Evolutionary conservation across 2,888 invertebrate species (phyloP).

Genomic region (Acholoe squamosa): DNA sequence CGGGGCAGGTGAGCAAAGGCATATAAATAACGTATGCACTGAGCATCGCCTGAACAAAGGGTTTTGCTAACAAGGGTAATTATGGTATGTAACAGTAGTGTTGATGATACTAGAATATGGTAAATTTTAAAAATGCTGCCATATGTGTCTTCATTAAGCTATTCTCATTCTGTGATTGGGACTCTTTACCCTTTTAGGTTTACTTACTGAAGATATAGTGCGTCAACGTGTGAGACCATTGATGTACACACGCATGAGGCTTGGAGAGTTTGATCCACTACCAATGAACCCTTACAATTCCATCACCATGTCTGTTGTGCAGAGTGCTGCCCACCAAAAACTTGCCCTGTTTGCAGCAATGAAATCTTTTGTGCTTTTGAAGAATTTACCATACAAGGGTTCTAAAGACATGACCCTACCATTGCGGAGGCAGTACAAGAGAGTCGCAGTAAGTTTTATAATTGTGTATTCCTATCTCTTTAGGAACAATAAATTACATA

Average conservation of each 20-base stretch:
- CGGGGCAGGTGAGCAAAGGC: neutral
- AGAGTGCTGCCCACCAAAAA: conserved; percentile 71
- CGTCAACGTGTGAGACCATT: conserved; percentile 69
- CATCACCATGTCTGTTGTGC: conserved; percentile 71
- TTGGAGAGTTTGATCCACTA: conserved; percentile 73
- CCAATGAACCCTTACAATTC: conserved; percentile 77
- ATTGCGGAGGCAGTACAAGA: conserved; percentile 64
- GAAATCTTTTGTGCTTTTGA: conserved; percentile 76
- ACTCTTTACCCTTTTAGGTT: neutral
- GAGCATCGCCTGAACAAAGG: neutral
- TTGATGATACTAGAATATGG: too few species aligned
- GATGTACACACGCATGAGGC: conserved; percentile 72
- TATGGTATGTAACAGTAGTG: too few species aligned
- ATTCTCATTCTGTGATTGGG: too few species aligned
- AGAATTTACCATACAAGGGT: conserved; percentile 69
- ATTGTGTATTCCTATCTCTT: too few species aligned
- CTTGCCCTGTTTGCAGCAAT: conserved; percentile 74
- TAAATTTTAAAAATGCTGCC: too few species aligned
- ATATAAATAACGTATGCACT: too few species aligned
- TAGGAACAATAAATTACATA: too few species aligned
- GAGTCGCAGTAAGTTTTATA: conserved; percentile 70
- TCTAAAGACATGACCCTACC: conserved; percentile 70
- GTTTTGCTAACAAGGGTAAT: neutral
- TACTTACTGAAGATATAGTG: conserved; percentile 65
- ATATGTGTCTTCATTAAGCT: too few species aligned